phyloP scores from a whole-genome alignment of 2,888 invertebrate species.

The Tiliacea aurago region DNA sequence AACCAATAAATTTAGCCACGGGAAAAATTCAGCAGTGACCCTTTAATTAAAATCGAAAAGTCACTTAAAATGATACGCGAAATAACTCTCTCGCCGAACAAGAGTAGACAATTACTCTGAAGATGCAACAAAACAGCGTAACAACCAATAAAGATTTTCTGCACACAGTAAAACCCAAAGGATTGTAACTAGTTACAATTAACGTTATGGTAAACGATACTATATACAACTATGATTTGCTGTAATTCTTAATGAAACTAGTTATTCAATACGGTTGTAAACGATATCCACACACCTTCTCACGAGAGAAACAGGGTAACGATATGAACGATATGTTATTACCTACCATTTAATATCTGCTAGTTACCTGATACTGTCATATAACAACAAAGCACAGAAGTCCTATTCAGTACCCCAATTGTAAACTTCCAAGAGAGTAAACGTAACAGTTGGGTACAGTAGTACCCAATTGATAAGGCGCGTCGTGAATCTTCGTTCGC shows the following conservation, averaged over 20 bases:
- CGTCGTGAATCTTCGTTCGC: no score
- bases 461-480: no score
- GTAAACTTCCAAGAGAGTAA: no score
- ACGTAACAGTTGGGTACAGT: no score
- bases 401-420: no score
- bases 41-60: neutral
- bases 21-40: neutral
- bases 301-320: conserved; percentile 17
- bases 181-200: conserved; percentile 13
- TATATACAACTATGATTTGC: conserved; percentile 40
- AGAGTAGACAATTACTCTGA: neutral
- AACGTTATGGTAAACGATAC: conserved; percentile 15
- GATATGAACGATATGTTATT: conserved; percentile 24
- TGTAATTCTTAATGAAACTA: conserved; percentile 17
- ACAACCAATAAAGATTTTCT: conserved; percentile 5
- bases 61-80: neutral
- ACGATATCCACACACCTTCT: conserved; percentile 30
- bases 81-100: no score
- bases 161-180: neutral
- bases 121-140: neutral
- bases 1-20: neutral
- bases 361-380: conserved; percentile 9
- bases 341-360: conserved; percentile 15
- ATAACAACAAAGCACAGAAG: conserved; percentile 10
- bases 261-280: conserved; percentile 18